Base-by-base conservation (phyloP, 1,140 invertebrate species). In the Xylocopa sonorina region DNA sequence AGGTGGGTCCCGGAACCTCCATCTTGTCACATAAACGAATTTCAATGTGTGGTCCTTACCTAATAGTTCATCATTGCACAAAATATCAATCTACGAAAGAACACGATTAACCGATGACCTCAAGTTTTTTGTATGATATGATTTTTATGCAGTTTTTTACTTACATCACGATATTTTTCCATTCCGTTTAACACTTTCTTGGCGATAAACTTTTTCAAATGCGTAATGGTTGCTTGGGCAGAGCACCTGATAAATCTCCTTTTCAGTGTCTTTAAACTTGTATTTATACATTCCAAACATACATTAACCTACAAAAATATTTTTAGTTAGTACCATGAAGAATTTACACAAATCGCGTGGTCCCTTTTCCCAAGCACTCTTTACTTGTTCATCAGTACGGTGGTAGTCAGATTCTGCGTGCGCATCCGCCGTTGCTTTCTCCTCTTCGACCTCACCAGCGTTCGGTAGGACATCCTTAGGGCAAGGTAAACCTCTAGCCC, bases 41-140 rank as follows among this genome's bases (percentile, higher is more conserved):
- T 99, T 99, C 69, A 99, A 94, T 48, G 98, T 99, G 91, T 99
- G 99, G 92, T 99, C 99, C 93, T 99, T 99, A 53, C 99, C 99
- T 90, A 99, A 93, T 79, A 99, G 94, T 94, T 99, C 98, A 91
- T 99, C 97, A 94, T 99, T 99, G 94, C 99, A 99, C 89, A 99
- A 94, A 90, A 99, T 98, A 93, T 99, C 99, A 92, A 99, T 97
- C 97, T 98, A 93, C 89, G n/a, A 90, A 82, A 88, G 81, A 72
- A 46, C 0, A 74, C n/a, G 4, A 53, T 71, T 48, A 79, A 67
- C 53, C 21, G 21, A 6, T 7, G 16, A 57, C 24, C 10, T 29
- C 16, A 24, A 34, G 68, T 51, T 4, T 24, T 0, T 38, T 38
- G 3, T n/a, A n/a, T n/a, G n/a, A 62, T 12, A 57, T 1, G 12